Percentiles rank a stretch among this genome's conserved stretches.
Conservation (phyloP, 2,888 invertebrate species). For the Epistrophe grossulariae region DNA sequence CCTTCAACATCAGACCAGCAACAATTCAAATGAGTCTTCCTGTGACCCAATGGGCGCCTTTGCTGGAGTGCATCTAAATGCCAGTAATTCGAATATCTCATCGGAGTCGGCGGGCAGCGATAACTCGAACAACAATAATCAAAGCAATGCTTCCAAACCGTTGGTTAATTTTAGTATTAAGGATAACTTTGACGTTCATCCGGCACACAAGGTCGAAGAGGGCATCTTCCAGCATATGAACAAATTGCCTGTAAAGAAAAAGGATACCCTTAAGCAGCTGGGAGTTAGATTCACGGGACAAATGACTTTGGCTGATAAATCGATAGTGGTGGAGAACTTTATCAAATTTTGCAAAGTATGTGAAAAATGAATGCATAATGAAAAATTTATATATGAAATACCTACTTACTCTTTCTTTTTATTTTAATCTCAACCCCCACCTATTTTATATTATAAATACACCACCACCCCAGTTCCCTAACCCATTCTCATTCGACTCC, state of each 20-base stretch:
- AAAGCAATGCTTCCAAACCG: constrained; percentile 81
- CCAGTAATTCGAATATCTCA: constrained; percentile 83
- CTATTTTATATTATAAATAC: constrained; percentile 25
- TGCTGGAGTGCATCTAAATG: constrained; percentile 82
- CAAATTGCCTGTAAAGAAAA: constrained; percentile 83
- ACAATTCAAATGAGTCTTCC: constrained; percentile 81
- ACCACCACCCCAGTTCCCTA: constrained; percentile 12
- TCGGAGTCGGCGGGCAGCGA: constrained; percentile 80
- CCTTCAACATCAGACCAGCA: constrained; percentile 80
- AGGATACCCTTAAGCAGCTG: constrained; percentile 82
- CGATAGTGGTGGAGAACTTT: constrained; percentile 84
- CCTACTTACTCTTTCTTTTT: constrained; percentile 26
- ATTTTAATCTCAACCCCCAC: constrained; percentile 51
- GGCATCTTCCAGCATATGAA: constrained; percentile 84
- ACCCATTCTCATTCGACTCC: constrained; percentile 9
- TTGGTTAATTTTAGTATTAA: constrained; percentile 82
- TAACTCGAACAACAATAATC: constrained; percentile 78
- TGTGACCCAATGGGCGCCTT: constrained; percentile 81
- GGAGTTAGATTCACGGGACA: constrained; percentile 83
- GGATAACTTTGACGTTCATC: constrained; percentile 83
- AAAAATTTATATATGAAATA: constrained; percentile 50
- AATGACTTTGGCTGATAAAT: constrained; percentile 83
- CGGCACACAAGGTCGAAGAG: constrained; percentile 83
- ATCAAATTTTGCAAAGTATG: constrained; percentile 83
- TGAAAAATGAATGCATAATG: constrained; percentile 69